Base-by-base conservation (phyloP, 1,140 invertebrate species). In the Drosophila ohnishii region DNA sequence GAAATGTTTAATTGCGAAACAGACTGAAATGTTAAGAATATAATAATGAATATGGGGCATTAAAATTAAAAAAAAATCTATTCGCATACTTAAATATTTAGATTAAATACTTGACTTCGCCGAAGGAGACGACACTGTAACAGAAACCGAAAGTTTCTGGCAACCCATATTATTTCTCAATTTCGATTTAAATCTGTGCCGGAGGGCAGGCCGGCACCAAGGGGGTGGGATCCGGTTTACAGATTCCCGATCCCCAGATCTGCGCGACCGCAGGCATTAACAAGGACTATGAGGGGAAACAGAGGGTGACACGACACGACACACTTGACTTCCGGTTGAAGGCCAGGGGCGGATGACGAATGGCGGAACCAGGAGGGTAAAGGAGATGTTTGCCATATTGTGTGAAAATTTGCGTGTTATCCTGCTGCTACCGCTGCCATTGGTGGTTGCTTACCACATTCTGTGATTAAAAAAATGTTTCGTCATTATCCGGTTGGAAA, bases 401-500 rank as follows among this genome's bases (percentile, higher is more conserved):
- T 57, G 67, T 76, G 53, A 50, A 57, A 62, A 72, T 50, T 42
- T 77, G 61, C 59, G 53, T 53, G 45, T 57, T 30, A 57, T 75
- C 65, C 62, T 62, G 71, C 25, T 28, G 25, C 25, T 28, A 28
- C 1, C 19, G 55, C 35, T n/a, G 32, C 35, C 42, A 28, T 58
- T 40, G 42, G 47, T 63, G 55, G 55, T 56, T 45, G 62, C 34
- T 55, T 45, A 63, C 40, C 72, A 61, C 72, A 61, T 85, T 86
- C 85, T 81, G 51, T 87, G 85, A 88, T 84, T 90, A 90, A 90
- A 83, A 90, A 90, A 83, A 89, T 90, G 82, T 89, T 90, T 78
- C 58, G 89, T 86, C 82, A 90, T 90, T 90, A 90, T 90, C 89
- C 88, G 89, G 75, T 90, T 89, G 89, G 89, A 90, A 90, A 90